Conservation (phyloP, 2,888 invertebrate species). For the Luperina testacea region DNA sequence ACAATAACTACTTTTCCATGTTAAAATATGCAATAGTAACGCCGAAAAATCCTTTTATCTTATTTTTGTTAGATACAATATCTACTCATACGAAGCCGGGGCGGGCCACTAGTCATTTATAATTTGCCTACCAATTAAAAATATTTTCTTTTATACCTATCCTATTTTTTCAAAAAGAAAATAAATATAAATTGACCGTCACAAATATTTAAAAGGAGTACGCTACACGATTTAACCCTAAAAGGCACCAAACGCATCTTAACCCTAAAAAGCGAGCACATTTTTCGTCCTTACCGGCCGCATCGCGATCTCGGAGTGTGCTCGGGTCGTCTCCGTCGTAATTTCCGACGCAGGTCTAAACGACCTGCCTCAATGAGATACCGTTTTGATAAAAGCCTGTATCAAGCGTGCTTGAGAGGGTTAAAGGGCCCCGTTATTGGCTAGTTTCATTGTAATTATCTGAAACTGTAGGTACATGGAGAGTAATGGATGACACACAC, state of each 20-base stretch:
- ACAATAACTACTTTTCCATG: too few species aligned
- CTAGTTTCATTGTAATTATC: constrained; percentile 72
- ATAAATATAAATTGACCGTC: background rate
- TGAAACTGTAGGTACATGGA: constrained; percentile 55
- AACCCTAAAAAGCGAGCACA: constrained; percentile 67
- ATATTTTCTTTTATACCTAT: background rate
- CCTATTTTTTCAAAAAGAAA: background rate
- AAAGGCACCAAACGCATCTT: constrained; percentile 61
- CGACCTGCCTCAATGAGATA: constrained; percentile 77
- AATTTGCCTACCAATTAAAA: background rate
- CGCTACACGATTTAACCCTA: constrained; percentile 35
- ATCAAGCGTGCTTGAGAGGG: constrained; percentile 72
- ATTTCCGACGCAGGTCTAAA: constrained; percentile 77
- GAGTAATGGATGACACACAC: constrained; percentile 53
- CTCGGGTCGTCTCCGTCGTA: constrained; percentile 70
- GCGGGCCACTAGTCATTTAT: too few species aligned
- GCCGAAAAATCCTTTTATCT: too few species aligned
- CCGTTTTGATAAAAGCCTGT: constrained; percentile 74
- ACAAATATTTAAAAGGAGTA: constrained; percentile 14
- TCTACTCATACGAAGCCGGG: too few species aligned
- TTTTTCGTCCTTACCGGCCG: constrained; percentile 67
- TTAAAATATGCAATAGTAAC: too few species aligned
- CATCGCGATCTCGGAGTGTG: constrained; percentile 55
- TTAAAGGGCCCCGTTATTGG: constrained; percentile 70
- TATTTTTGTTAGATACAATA: too few species aligned